Evolutionary conservation across 1,140 invertebrate species (phyloP), one percentile per base, ranked within the genome.

Genomic region (Drosophila ironensis): DNA sequence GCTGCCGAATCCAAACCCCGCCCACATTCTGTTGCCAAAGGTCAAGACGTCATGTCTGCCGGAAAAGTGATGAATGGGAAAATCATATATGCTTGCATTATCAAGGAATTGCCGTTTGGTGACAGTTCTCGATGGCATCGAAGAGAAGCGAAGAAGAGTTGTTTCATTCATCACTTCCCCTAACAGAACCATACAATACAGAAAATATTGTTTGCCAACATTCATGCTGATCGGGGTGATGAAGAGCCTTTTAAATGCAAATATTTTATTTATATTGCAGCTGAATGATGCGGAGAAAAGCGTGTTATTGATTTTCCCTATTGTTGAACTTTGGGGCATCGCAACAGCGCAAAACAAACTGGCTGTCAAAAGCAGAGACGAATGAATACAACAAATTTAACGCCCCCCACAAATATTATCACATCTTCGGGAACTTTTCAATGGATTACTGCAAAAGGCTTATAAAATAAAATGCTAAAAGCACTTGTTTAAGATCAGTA

Each of bases 201-300:
- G 37, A 46, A 67, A 64, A 76, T 40, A 53, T 48, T 75, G 66
- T 67, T 56, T 17, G 40, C 57, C 37, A 60, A 44, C 52, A 41
- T n/a, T 11, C 20, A 33, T 42, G 30, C 35, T 11, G 52, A 72
- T 33, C 22, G 45, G 45, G 12, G 7, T 38, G 45, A 52, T 78
- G 71, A 61, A 68, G 54, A 45, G 54, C 54, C 48, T 61, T 70
- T 84, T 54, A 53, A 77, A 61, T 61, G 73, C 44, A 70, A 84
- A 84, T 82, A 57, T 70, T 56, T 38, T 84, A 73, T 82, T 84
- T 72, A 56, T 77, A 52, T 77, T 72, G 72, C 28, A 25, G 48
- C 33, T 40, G 44, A 51, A 51, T 51, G 48, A 52, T 51, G 70
- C 30, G 40, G 17, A 41, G 40, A 44, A 56, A 66, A 70, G 56